phyloP scores from a whole-genome alignment of 2,888 invertebrate genomes.

The Noctua comes region DNA sequence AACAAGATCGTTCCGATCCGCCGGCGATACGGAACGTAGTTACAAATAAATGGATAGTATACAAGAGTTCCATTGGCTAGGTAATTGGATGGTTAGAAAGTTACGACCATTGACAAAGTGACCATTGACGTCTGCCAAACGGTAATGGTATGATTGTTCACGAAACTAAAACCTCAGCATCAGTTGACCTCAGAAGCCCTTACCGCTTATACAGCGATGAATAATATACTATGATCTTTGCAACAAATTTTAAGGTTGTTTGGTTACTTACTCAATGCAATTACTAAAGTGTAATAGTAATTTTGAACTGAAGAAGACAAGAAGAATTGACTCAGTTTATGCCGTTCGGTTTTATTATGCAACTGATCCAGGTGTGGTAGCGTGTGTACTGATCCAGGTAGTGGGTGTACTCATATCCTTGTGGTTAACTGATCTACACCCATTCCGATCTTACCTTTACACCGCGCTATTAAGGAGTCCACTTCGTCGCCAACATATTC shows the following conservation, averaged over 20 bases:
- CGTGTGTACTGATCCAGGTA: conserved; percentile 61
- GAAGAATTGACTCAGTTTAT: conserved; percentile 31
- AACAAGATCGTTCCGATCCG: conserved; percentile 78
- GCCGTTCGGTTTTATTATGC: conserved; percentile 45
- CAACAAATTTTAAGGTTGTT: neutral
- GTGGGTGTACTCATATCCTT: conserved; percentile 66
- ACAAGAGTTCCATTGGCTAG: conserved; percentile 27
- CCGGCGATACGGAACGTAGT: conserved; percentile 69
- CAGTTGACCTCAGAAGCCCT: too few species aligned
- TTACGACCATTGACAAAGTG: conserved; percentile 7
- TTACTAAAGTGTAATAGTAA: conserved; percentile 4
- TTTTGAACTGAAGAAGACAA: conserved; percentile 34
- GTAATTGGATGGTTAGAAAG: conserved; percentile 49
- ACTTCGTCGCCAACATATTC: conserved; percentile 31
- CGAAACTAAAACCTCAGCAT: neutral
- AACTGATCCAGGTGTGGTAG: conserved; percentile 61
- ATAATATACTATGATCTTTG: neutral
- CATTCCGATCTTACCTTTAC: conserved; percentile 47
- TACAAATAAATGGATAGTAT: conserved; percentile 50
- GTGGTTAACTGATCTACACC: conserved; percentile 52
- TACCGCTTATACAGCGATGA: neutral
- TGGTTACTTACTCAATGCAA: neutral
- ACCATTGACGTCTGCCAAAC: neutral
- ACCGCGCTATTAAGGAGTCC: conserved; percentile 36
- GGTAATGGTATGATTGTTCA: neutral